phyloP scores from a whole-genome alignment of 2,888 invertebrate genomes.

The Tenthredo scrophulariae region DNA sequence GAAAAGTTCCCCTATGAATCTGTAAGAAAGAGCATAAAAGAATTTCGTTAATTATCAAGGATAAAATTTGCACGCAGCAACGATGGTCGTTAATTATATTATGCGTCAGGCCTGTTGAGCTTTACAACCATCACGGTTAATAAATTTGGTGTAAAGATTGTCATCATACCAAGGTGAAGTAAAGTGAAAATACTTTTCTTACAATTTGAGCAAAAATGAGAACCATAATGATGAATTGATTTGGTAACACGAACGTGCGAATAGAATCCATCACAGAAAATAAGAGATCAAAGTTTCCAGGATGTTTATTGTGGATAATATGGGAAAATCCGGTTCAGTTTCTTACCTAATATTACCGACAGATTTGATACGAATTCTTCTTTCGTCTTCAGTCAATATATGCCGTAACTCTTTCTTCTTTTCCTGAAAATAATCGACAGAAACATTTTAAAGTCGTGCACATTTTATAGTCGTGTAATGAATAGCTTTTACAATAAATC shows the following conservation, averaged over 20 bases:
- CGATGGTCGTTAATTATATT: not conserved
- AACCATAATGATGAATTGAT: not conserved
- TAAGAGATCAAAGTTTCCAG: not conserved
- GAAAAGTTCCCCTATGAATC: constrained; percentile 92
- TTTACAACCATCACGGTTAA: constrained; percentile 45
- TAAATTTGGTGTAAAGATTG: constrained; percentile 30
- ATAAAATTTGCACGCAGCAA: not conserved
- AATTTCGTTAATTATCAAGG: not conserved
- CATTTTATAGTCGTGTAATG: not conserved
- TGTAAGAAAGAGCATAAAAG: constrained; percentile 62
- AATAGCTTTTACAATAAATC: constrained; percentile 12
- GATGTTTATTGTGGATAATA: not conserved
- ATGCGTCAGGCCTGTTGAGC: constrained; percentile 50
- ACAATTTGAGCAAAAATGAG: not conserved
- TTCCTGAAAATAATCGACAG: constrained; percentile 75
- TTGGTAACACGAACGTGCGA: not conserved
- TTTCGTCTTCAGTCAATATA: constrained; percentile 88
- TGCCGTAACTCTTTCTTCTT: constrained; percentile 88
- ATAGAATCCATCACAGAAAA: constrained; percentile 9
- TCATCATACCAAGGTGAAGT: constrained; percentile 23
- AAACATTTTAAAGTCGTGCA: constrained; percentile 22
- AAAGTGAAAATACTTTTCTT: not conserved
- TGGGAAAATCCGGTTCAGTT: constrained; percentile 15
- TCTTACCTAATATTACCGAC: constrained; percentile 90
- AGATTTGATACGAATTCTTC: constrained; percentile 89